Percentiles rank a stretch among this genome's conserved stretches.
Evolutionary conservation across 2,888 invertebrate species (phyloP).

Genomic region (Sisyra terminalis): DNA sequence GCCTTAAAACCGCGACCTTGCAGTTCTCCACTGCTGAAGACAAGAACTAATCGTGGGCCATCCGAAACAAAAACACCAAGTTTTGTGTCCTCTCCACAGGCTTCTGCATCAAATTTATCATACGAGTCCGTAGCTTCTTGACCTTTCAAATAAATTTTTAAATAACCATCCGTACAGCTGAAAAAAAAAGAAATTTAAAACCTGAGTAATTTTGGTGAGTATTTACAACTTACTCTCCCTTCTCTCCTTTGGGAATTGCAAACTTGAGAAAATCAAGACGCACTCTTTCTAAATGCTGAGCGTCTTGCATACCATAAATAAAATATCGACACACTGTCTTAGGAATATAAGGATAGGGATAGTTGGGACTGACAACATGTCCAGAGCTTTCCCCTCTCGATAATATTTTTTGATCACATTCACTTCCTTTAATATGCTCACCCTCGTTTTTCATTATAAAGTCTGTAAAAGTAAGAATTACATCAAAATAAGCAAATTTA

Average conservation of each 20-base stretch:
- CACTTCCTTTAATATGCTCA: conserved; percentile 90
- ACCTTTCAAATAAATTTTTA: conserved; percentile 80
- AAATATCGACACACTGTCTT: conserved; percentile 96
- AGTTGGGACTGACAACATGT: conserved; percentile 89
- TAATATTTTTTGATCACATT: conserved; percentile 96
- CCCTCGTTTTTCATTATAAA: conserved; percentile 87
- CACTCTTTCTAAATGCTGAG: conserved; percentile 88
- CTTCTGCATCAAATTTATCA: conserved; percentile 83
- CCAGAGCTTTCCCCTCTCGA: conserved; percentile 88
- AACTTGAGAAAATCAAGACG: conserved; percentile 76
- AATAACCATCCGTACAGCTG: conserved; percentile 77
- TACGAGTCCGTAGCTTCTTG: conserved; percentile 86
- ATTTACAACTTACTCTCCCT: conserved; percentile 55
- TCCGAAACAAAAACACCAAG: conserved; percentile 75
- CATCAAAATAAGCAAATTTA: too few species aligned
- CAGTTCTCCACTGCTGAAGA: conserved; percentile 83
- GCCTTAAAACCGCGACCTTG: conserved; percentile 87
- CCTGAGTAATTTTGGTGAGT: not conserved
- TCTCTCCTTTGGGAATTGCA: conserved; percentile 74
- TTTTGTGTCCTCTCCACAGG: conserved; percentile 66
- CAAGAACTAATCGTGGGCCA: conserved; percentile 85
- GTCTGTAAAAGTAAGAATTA: conserved; percentile 45
- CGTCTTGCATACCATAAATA: conserved; percentile 96
- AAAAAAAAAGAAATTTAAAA: conserved; percentile 11
- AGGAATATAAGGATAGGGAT: conserved; percentile 86